Percentiles rank a stretch among this genome's conserved stretches.
phyloP scores from a whole-genome alignment of 2,888 invertebrate species.

The Chymomyza procnemis region DNA sequence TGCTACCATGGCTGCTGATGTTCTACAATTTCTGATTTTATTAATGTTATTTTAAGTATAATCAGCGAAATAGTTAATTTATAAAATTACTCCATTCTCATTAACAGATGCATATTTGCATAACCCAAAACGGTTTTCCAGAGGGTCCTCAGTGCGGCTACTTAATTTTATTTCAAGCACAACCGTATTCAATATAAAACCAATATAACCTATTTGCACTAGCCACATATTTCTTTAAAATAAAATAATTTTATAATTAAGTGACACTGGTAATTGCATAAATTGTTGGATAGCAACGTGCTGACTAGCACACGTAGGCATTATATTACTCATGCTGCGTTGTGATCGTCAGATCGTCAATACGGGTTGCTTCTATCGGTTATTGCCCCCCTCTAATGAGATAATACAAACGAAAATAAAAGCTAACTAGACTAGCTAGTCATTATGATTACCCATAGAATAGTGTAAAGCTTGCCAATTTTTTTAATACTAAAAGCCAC shows the following conservation, averaged over 20 bases:
- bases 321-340: too few relatives aligned
- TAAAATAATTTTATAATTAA: neutral
- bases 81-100: too few relatives aligned
- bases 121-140: too few relatives aligned
- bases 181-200: neutral
- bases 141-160: too few relatives aligned
- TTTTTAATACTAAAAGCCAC: neutral
- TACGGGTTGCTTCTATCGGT: neutral
- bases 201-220: neutral
- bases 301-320: neutral
- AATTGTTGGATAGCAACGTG: neutral
- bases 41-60: too few relatives aligned
- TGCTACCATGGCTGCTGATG: too few relatives aligned
- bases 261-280: neutral
- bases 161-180: too few relatives aligned
- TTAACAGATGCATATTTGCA: too few relatives aligned
- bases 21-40: too few relatives aligned
- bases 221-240: neutral
- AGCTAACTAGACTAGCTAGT: neutral
- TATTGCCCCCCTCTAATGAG: neutral
- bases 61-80: too few relatives aligned
- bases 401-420: neutral
- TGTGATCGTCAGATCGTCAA: neutral
- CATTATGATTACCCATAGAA: neutral
- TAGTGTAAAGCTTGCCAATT: neutral